These are phyloP conservation scores for Pocota personata DNA, from an alignment of 2,888 invertebrate species.

Conservation along the genomic window DNA sequence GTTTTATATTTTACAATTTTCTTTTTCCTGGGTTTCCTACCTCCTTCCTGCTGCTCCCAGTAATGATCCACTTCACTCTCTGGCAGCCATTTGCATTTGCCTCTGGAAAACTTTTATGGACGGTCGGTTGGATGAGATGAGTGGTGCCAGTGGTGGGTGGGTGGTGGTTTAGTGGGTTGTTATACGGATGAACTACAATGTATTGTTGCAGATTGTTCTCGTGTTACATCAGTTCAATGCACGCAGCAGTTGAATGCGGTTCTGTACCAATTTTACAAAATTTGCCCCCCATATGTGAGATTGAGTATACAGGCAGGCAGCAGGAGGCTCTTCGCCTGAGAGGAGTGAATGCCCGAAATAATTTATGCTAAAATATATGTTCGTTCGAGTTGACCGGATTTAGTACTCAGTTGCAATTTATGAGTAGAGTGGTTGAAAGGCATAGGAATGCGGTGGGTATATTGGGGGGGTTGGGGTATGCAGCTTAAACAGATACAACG, in stretches of 20 bases:
- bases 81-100: constrained; percentile 66
- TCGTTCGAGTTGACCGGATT: constrained; percentile 72
- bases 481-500: not conserved
- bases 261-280: constrained; percentile 65
- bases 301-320: too few species aligned
- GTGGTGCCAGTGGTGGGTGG: not conserved
- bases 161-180: not conserved
- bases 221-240: constrained; percentile 68
- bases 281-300: constrained; percentile 43
- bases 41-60: constrained; percentile 34
- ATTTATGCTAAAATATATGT: constrained; percentile 64
- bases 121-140: constrained; percentile 51
- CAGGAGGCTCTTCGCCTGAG: constrained; percentile 46
- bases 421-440: constrained; percentile 25
- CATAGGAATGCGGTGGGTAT: not conserved
- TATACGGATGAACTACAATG: constrained; percentile 39
- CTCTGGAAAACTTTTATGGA: constrained; percentile 52
- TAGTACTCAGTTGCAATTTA: constrained; percentile 67
- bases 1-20: constrained; percentile 44
- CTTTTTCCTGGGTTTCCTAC: constrained; percentile 24
- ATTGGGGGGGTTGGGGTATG: not conserved
- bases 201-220: constrained; percentile 71
- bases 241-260: constrained; percentile 64
- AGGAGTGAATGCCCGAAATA: constrained; percentile 66
- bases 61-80: constrained; percentile 44